Evolutionary conservation across 2,888 invertebrate species (phyloP).

Genomic region (Campopleginae sp.): DNA sequence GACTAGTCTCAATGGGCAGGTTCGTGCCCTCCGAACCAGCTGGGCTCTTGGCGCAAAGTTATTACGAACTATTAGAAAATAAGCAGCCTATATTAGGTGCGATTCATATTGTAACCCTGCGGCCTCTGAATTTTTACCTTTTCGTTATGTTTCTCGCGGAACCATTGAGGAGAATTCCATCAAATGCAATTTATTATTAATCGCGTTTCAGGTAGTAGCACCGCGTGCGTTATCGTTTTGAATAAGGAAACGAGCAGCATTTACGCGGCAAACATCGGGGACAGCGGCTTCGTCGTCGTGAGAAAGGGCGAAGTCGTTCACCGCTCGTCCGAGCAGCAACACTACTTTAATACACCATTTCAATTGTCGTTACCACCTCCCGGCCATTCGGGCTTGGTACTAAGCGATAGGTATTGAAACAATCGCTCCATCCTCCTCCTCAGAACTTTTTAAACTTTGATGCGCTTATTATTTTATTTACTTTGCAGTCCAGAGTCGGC

Average conservation of each 20-base stretch:
- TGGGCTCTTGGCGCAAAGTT: constrained; percentile 95
- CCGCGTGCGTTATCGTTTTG: constrained; percentile 97
- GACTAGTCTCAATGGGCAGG: constrained; percentile 94
- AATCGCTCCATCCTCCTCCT: background rate
- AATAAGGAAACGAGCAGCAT: constrained; percentile 95
- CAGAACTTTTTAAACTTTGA: no score
- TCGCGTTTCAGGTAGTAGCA: constrained; percentile 93
- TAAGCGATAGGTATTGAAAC: constrained; percentile 91
- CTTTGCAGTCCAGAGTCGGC: constrained; percentile 94
- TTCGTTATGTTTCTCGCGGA: no score
- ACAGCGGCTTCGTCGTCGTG: constrained; percentile 98
- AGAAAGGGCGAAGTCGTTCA: constrained; percentile 94
- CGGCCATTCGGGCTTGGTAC: constrained; percentile 93
- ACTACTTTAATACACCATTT: constrained; percentile 99
- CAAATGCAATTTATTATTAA: background rate
- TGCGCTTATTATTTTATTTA: background rate
- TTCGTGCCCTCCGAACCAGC: constrained; percentile 95
- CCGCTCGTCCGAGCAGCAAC: constrained; percentile 98
- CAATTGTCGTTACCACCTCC: constrained; percentile 98
- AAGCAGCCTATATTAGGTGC: constrained; percentile 96
- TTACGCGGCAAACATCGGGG: constrained; percentile 99
- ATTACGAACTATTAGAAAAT: constrained; percentile 95
- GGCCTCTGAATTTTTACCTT: no score
- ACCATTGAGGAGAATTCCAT: no score
- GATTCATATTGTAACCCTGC: constrained; percentile 61